Conservation (phyloP, 2,113 vertebrate genomes). For the Indri indri region DNA sequence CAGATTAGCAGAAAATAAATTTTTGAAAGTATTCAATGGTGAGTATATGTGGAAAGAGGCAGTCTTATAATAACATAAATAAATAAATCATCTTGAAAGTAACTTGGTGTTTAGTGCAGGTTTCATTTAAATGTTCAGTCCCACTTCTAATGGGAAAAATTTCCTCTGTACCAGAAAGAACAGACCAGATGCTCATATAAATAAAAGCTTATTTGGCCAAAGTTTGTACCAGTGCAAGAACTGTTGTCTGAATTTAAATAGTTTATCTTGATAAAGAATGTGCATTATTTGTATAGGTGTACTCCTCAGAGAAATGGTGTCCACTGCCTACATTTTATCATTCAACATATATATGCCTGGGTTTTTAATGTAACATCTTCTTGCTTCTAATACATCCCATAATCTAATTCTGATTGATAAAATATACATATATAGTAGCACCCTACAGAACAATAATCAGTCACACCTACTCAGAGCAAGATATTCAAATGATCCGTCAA, state of each 20-base stretch:
- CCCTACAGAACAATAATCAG: background rate
- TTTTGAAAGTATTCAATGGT: background rate
- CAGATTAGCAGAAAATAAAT: background rate
- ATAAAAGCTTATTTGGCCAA: background rate
- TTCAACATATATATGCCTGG: background rate
- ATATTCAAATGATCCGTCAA: background rate
- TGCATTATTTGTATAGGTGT: background rate
- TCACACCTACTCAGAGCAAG: background rate
- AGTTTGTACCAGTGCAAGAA: background rate
- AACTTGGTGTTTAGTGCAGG: background rate
- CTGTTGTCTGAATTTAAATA: background rate
- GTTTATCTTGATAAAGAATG: background rate
- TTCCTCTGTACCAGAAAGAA: background rate
- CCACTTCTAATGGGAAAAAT: background rate
- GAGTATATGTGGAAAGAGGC: background rate
- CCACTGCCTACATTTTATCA: background rate
- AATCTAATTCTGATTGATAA: background rate
- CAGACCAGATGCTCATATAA: background rate
- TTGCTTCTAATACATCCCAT: background rate
- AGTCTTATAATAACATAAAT: background rate
- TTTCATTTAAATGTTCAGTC: background rate
- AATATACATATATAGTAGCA: background rate
- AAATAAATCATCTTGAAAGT: background rate
- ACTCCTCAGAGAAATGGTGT: background rate
- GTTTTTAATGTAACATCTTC: background rate